Conservation (phyloP, 2,888 invertebrate species). For the Ypsolopha scabrella region DNA sequence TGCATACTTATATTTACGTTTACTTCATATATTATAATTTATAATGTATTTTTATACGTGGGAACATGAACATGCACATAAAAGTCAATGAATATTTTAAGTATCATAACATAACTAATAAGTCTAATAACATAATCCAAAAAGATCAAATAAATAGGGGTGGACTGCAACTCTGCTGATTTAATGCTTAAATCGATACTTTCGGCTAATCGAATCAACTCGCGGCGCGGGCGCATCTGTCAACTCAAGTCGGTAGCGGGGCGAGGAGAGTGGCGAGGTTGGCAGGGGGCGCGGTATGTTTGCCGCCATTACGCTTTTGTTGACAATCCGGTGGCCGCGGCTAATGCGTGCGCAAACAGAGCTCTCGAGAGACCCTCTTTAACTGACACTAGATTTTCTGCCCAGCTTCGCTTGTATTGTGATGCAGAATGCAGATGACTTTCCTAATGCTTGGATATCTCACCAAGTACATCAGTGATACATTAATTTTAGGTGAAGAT, state of each 20-base stretch:
- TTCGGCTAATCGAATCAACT: constrained; percentile 6
- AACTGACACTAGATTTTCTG: background rate
- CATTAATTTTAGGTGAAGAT: too few species aligned
- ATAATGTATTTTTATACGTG: too few species aligned
- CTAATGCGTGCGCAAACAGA: constrained; percentile 64
- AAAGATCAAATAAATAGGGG: background rate
- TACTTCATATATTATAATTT: too few species aligned
- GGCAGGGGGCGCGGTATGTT: constrained; percentile 28
- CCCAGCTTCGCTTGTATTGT: background rate
- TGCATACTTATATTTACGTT: too few species aligned
- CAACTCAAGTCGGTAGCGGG: constrained; percentile 17
- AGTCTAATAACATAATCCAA: background rate
- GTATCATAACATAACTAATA: too few species aligned
- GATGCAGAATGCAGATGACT: background rate
- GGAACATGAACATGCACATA: too few species aligned
- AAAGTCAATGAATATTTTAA: too few species aligned
- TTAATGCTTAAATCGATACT: constrained; percentile 5
- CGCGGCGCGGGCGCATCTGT: constrained; percentile 5
- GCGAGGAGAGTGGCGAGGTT: constrained; percentile 1
- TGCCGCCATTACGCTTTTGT: constrained; percentile 56
- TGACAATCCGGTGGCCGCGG: constrained; percentile 38
- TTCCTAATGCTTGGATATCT: too few species aligned
- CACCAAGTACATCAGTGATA: too few species aligned
- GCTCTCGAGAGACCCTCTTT: too few species aligned
- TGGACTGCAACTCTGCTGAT: background rate